Base-by-base conservation (phyloP, 1,140 invertebrate genomes). In the Cydia pomonella region DNA sequence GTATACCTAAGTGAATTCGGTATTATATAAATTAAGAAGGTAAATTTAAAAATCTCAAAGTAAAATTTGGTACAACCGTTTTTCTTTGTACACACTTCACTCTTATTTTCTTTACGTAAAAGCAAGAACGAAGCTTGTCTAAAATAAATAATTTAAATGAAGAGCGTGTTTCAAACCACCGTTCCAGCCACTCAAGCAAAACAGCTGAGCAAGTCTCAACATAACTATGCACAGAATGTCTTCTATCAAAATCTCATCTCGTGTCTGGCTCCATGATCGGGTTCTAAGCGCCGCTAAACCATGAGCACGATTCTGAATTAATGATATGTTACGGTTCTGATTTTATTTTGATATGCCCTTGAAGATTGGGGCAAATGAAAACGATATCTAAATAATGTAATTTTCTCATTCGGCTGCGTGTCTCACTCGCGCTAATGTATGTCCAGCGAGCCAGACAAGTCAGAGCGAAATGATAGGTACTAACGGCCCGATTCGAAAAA, bases 181-280 rank as follows among this genome's bases (percentile, higher is more conserved):
- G 29, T 41, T 38, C 25, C 5, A 66, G 25, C 13, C 75, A 78
- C 75, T 75, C 72, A 76, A 75, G 23, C 66, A 73, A 80, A 79
- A 75, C 74, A 62, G n/a, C 64, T 69, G n/a, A 69, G 64, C 64
- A 3, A 64, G 18, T 29, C 23, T 29, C 10, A 18, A 12, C 27
- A 69, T 66, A 33, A 66, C 62, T 29, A 76, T 73, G 73, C 75
- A 79, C 76, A 82, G 76, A 82, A 76, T 73, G 73, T 59, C 63
- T 75, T 71, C 73, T 75, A 82, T 84, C 80, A 80, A 80, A 84
- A 77, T 79, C 77, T 77, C 79, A 79, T 84, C 80, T 75, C 62
- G 18, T 25, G 64, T 75, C 72, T 74, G 41, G 47, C 76, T 75
- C 75, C 73, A 72, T 53, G 53, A 77, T 38, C 59, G 33, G 73